phyloP scores from a whole-genome alignment of 2,888 invertebrate genomes.

The Epinotia demarniana region DNA sequence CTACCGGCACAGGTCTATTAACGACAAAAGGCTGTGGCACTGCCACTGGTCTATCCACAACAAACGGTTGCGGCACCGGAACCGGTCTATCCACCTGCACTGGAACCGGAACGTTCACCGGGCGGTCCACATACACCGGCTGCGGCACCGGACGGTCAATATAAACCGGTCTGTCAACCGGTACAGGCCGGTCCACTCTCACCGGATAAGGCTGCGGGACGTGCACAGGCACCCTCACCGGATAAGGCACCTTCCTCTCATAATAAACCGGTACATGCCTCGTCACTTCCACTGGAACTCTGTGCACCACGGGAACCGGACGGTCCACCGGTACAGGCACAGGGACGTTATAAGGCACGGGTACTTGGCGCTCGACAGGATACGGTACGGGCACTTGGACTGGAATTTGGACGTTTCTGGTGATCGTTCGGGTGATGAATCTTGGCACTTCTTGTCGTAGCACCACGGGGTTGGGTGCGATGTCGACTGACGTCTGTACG shows the following conservation, averaged over 20 bases:
- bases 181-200: slow-evolving; percentile 83
- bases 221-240: slow-evolving; percentile 80
- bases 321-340: slow-evolving; percentile 82
- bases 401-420: slow-evolving; percentile 75
- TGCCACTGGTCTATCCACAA: slow-evolving; percentile 63
- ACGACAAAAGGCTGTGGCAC: slow-evolving; percentile 72
- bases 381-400: slow-evolving; percentile 60
- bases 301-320: slow-evolving; percentile 81
- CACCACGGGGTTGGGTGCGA: slow-evolving; percentile 77
- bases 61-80: slow-evolving; percentile 61
- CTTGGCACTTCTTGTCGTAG: slow-evolving; percentile 77
- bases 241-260: slow-evolving; percentile 79
- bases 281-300: slow-evolving; percentile 80
- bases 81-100: slow-evolving; percentile 84
- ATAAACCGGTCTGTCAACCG: slow-evolving; percentile 84
- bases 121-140: slow-evolving; percentile 84
- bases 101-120: slow-evolving; percentile 85
- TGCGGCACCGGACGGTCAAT: slow-evolving; percentile 83
- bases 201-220: slow-evolving; percentile 86
- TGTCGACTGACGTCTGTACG: slow-evolving; percentile 71
- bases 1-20: slow-evolving; percentile 63
- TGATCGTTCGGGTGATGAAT: slow-evolving; percentile 77
- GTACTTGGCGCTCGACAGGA: slow-evolving; percentile 73
- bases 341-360: slow-evolving; percentile 80
- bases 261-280: slow-evolving; percentile 79